Base-by-base conservation (phyloP, 2,797 vertebrate species). In the Loriculus beryllinus region DNA sequence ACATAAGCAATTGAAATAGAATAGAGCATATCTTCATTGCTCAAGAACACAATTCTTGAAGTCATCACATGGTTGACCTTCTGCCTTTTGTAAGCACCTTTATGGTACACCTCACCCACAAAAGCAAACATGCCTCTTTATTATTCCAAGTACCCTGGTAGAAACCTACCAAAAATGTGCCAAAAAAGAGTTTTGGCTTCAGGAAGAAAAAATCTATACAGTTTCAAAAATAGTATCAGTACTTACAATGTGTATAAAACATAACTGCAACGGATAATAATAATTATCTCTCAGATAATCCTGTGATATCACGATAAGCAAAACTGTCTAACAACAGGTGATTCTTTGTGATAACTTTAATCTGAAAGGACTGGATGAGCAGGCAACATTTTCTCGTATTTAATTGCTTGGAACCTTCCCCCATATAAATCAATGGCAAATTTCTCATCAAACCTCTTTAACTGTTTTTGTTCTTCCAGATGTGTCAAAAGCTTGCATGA, bases 271-370 rank as follows among this genome's bases (percentile, higher is more conserved):
- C 42, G 59, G 72, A 40, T 56, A 33, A 54, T n/a, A 54, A 54
- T 54, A 51, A 76, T 11, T 25, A 35, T 47, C 51, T 52, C 88
- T 87, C n/a, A 71, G 84, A 86, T 56, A 90, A 94, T 82, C 49
- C 52, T 42, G 19, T 47, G 79, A 93, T 92, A 45, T 0, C 68
- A 47, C 3, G 79, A 83, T 72, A 89, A 86, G 42, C 0, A 5
- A 75, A 85, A 79, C 56, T 86, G 86, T 35, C 80, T 81, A 92
- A 12, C 48, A 60, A 64, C 60, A 97, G 47, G 74, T 95, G 77
- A n/a, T 78, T 94, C 77, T 88, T 82, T 35, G 47, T 72, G 93
- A 97, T 71, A 97, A 92, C 71, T 93, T 70, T 65, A 90, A 67
- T 76, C 60, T 86, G 86, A 90, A 67, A 35, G 40, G 40, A 88